phyloP scores from a whole-genome alignment of 2,113 vertebrate genomes.

The Nibea coibor region DNA sequence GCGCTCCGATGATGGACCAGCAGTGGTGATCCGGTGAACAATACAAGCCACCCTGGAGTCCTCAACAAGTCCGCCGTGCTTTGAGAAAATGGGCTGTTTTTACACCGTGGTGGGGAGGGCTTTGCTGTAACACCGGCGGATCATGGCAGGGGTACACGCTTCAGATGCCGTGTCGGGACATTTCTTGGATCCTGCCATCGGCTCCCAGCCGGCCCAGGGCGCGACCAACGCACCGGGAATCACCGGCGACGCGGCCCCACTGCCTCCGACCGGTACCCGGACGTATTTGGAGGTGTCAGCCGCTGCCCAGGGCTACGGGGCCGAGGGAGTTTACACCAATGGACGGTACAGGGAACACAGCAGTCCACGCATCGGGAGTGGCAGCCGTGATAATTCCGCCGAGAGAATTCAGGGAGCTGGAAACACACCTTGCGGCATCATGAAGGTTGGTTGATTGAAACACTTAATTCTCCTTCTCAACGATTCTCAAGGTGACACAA shows the following conservation, averaged over 20 bases:
- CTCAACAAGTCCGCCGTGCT: slow-evolving; percentile 40
- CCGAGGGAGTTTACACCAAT: slow-evolving; percentile 81
- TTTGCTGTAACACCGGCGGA: slow-evolving; percentile 72
- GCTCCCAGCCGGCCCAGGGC: slow-evolving; percentile 59
- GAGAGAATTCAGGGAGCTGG: slow-evolving; percentile 84
- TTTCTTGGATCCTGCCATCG: slow-evolving; percentile 66
- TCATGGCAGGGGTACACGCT: slow-evolving; percentile 83
- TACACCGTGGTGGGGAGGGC: slow-evolving; percentile 36
- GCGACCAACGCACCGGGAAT: slow-evolving; percentile 61
- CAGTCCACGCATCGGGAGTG: slow-evolving; percentile 76
- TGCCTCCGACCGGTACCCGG: slow-evolving; percentile 61
- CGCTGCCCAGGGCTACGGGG: slow-evolving; percentile 75
- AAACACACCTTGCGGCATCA: slow-evolving; percentile 88
- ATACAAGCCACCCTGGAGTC: slow-evolving; percentile 29
- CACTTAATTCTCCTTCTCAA: slow-evolving; percentile 25
- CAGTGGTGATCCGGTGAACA: slow-evolving; percentile 31
- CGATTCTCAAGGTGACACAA: slow-evolving; percentile 72
- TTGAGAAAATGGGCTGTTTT: slow-evolving; percentile 66
- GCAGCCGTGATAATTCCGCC: slow-evolving; percentile 86
- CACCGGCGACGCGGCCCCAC: slow-evolving; percentile 58
- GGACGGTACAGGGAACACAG: slow-evolving; percentile 80
- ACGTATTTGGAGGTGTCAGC: slow-evolving; percentile 79
- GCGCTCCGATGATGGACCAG: slow-evolving; percentile 48
- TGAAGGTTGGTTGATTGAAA: slow-evolving; percentile 86
- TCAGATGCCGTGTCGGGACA: slow-evolving; percentile 80